phyloP scores from a whole-genome alignment of 2,113 vertebrate genomes.

The Pteruthius melanotis region DNA sequence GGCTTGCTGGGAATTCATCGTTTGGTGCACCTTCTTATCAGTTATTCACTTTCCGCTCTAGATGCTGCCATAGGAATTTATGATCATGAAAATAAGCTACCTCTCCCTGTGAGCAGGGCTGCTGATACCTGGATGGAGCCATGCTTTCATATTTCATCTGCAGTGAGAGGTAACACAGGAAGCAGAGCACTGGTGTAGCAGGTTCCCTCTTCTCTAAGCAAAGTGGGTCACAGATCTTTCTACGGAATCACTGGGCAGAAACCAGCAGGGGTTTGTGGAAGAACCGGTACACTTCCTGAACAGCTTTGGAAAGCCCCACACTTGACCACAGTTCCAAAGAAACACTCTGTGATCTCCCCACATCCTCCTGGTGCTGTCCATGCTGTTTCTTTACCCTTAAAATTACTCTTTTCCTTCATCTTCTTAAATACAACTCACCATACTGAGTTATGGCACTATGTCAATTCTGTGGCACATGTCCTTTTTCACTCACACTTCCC shows the following conservation, averaged over 20 bases:
- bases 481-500: background rate
- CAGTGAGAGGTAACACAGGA: background rate
- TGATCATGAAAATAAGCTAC: background rate
- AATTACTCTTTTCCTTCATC: background rate
- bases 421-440: background rate
- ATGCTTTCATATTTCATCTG: accelerated
- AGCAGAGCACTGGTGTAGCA: background rate
- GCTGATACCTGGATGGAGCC: background rate
- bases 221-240: background rate
- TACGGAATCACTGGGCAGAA: background rate
- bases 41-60: background rate
- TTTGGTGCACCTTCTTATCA: background rate
- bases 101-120: background rate
- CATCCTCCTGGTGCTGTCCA: background rate
- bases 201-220: background rate
- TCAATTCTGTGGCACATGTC: background rate
- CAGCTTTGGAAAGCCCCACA: background rate
- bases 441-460: background rate
- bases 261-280: background rate
- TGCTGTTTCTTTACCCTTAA: background rate
- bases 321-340: background rate
- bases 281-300: background rate
- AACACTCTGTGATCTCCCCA: background rate
- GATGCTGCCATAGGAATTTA: background rate
- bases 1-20: background rate